These are phyloP conservation scores for Hypotaenidia philippensis DNA, from an alignment of 2,797 vertebrate genomes.

Conservation along the genomic window DNA sequence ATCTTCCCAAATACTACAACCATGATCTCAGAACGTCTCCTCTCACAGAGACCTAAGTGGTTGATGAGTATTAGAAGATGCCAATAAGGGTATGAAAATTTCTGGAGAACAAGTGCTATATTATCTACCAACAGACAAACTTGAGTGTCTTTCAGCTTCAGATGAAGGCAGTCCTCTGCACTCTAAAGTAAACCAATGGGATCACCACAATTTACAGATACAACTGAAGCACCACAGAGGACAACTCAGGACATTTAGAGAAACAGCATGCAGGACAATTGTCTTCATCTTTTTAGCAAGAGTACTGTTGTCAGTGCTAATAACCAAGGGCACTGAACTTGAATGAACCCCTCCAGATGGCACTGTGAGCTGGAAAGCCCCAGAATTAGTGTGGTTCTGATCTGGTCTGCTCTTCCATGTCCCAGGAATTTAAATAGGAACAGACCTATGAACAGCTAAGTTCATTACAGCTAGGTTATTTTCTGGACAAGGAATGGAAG, in stretches of 20 bases:
- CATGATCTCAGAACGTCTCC: neutral
- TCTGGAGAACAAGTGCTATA: neutral
- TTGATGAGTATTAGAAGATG: neutral
- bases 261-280: neutral
- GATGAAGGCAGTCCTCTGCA: neutral
- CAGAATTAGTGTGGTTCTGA: conserved; percentile 60
- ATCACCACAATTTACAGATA: neutral
- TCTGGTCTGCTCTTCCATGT: conserved; percentile 1
- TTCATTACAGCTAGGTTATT: conserved; percentile 52
- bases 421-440: conserved; percentile 54
- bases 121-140: neutral
- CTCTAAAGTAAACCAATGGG: neutral
- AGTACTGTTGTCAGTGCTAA: conserved; percentile 11
- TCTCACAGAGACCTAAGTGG: neutral
- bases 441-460: conserved; percentile 41
- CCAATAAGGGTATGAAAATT: neutral
- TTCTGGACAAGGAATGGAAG: conserved; percentile 13
- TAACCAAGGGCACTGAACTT: conserved; percentile 55
- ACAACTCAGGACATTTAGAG: neutral
- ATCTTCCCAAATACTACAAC: neutral
- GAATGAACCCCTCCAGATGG: conserved; percentile 71
- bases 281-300: conserved; percentile 13
- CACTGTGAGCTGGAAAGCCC: conserved; percentile 55
- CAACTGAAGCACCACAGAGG: neutral
- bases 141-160: neutral